These are phyloP conservation scores for Jacana jacana DNA, from an alignment of 2,113 vertebrate genomes.

Conservation along the genomic window DNA sequence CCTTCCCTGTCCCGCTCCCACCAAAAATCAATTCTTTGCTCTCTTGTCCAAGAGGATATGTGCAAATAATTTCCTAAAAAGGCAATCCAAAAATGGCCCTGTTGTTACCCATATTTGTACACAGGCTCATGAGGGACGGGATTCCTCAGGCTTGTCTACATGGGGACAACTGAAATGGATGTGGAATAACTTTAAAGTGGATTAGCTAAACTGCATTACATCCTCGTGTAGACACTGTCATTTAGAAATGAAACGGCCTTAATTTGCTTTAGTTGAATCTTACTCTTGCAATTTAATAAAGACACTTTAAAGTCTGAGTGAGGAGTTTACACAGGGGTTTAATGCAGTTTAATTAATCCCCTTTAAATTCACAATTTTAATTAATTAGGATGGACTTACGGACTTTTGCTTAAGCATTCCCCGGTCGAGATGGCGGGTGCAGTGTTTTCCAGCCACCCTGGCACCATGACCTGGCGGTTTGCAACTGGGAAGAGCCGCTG, in stretches of 20 bases:
- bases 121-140: not conserved
- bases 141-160: conserved; percentile 34
- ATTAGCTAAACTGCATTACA: conserved; percentile 58
- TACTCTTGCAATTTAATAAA: conserved; percentile 53
- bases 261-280: conserved; percentile 55
- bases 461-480: not conserved
- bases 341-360: conserved; percentile 59
- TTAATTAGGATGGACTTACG: conserved; percentile 35
- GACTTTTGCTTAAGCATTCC: conserved; percentile 13
- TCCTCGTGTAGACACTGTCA: conserved; percentile 44
- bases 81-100: conserved; percentile 52
- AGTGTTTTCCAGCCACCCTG: not conserved
- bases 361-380: conserved; percentile 40
- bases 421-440: not conserved
- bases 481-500: not conserved
- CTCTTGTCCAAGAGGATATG: conserved; percentile 38
- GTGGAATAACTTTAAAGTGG: conserved; percentile 58
- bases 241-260: conserved; percentile 49
- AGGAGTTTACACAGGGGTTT: conserved; percentile 51
- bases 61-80: conserved; percentile 66
- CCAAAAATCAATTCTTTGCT: conserved; percentile 12
- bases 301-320: conserved; percentile 37
- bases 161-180: conserved; percentile 46
- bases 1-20: not conserved
- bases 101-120: conserved; percentile 70